These are phyloP conservation scores for Aspidoscelis tigris DNA, from an alignment of 2,113 vertebrate species.

Conservation along the genomic window DNA sequence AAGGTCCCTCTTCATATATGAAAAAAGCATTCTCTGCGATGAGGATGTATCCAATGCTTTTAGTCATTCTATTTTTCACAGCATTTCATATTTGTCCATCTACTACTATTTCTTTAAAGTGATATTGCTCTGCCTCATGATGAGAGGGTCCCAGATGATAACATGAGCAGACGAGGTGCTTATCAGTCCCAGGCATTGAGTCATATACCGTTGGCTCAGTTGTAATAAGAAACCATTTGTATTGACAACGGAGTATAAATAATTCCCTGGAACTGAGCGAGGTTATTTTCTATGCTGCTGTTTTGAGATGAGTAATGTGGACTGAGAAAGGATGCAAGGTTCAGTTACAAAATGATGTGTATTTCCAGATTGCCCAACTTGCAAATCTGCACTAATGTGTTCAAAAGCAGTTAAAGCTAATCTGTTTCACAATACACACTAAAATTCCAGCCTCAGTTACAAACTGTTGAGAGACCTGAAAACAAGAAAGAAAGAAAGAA, in stretches of 20 bases:
- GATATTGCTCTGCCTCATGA: background rate
- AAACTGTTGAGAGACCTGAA: background rate
- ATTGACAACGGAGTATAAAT: slow-evolving; percentile 57
- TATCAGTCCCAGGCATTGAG: slow-evolving; percentile 45
- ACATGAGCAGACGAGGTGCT: slow-evolving; percentile 38
- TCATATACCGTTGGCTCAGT: slow-evolving; percentile 52
- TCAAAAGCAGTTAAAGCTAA: slow-evolving; percentile 30
- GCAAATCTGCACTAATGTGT: slow-evolving; percentile 22
- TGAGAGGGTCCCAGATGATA: slow-evolving; percentile 14
- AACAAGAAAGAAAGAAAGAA: no score
- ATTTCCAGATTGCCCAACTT: slow-evolving; percentile 38
- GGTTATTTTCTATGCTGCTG: slow-evolving; percentile 61
- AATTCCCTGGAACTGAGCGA: slow-evolving; percentile 43
- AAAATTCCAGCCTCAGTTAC: accelerated
- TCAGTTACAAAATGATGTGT: slow-evolving; percentile 61
- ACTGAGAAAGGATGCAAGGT: slow-evolving; percentile 46
- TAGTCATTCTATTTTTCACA: background rate
- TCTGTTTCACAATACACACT: slow-evolving; percentile 1
- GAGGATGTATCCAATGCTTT: background rate
- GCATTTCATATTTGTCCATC: background rate
- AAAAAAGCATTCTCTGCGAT: background rate
- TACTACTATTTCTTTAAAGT: background rate
- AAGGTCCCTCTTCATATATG: background rate
- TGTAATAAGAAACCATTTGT: slow-evolving; percentile 51
- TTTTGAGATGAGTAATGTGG: slow-evolving; percentile 51